A percentile compares a stretch with the other conserved stretches of the same genome.
Conservation (phyloP, 2,113 vertebrate genomes). For the Emydocephalus ijimae region DNA sequence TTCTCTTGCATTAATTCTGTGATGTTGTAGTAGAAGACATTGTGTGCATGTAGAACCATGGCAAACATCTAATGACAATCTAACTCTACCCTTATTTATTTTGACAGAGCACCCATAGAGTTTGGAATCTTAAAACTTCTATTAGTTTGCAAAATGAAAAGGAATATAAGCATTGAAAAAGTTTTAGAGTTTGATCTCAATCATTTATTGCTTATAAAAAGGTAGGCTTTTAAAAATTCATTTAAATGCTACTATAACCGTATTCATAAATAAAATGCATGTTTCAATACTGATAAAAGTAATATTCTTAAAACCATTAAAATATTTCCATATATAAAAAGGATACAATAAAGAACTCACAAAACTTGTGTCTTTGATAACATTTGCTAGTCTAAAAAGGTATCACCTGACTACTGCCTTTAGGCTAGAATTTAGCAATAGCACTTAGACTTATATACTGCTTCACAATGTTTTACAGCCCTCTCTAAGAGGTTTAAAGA, state of each 20-base stretch:
- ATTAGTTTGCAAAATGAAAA: constrained; percentile 19
- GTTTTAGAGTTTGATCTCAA: constrained; percentile 15
- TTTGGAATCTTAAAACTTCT: constrained; percentile 18
- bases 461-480: no score
- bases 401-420: not conserved
- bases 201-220: constrained; percentile 21
- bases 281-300: constrained; percentile 14
- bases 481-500: no score
- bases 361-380: not conserved
- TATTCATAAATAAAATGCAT: constrained; percentile 17
- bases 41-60: not conserved
- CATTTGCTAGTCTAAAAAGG: not conserved
- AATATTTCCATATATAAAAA: not conserved
- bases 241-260: constrained; percentile 24
- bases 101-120: constrained; percentile 13
- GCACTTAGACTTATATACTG: no score
- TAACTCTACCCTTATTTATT: constrained; percentile 20
- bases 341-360: not conserved
- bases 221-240: not conserved
- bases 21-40: not conserved
- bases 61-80: not conserved
- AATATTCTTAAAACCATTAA: constrained; percentile 13
- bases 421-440: not conserved
- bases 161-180: not conserved
- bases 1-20: not conserved